Evolutionary conservation across 92 coral and sea anemone genomes (phyloP), one percentile per base, ranked within the genome.

Genomic region (Epizoanthus stellaris): DNA sequence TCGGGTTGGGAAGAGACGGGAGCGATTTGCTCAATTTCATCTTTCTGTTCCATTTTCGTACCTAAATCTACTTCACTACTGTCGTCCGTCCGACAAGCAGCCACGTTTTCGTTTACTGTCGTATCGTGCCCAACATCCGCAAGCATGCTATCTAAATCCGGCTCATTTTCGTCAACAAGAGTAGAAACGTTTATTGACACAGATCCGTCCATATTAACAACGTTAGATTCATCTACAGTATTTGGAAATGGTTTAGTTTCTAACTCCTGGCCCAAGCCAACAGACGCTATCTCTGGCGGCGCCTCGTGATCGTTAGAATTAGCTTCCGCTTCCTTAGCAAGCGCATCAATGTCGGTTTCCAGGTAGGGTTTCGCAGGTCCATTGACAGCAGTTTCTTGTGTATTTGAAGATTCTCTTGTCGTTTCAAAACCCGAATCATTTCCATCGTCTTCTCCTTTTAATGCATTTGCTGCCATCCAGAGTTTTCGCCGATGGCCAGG

Each of bases 401-500:
- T 42, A 76, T 15, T 75, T 21, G 72, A 60, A 49, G 67, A 81
- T 81, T 82, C 82, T 71, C 76, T 56, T 19, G 52, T 42, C 57
- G 83, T 79, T 79, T 79, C 70, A 47, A 79, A 43, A 23, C 70
- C 82, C 10, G 82, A 77, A 45, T 77, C 70, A 62, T 60, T 77
- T 77, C 83, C 83, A 76, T 34, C 79, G 45, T 85, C 74, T 12
- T 7, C 39, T 42, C 23, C 81, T 70, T 82, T 85, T n/a, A 96
- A 84, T 20, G 93, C 93, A 20, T 85, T 86, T 25, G 94, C 93
- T 5, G 99, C 97, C 88, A 95, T 85, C 93, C 98, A 92, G 7
- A 97, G 87, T 77, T 95, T 97, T 56, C 99, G 85, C 43, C 93
- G 98, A 71, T 97, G 99, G 15, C 99, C 99, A 11, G 96, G 89